Evolutionary conservation across 2,888 invertebrate genomes (phyloP).

Genomic region (Uloborus plumipes): DNA sequence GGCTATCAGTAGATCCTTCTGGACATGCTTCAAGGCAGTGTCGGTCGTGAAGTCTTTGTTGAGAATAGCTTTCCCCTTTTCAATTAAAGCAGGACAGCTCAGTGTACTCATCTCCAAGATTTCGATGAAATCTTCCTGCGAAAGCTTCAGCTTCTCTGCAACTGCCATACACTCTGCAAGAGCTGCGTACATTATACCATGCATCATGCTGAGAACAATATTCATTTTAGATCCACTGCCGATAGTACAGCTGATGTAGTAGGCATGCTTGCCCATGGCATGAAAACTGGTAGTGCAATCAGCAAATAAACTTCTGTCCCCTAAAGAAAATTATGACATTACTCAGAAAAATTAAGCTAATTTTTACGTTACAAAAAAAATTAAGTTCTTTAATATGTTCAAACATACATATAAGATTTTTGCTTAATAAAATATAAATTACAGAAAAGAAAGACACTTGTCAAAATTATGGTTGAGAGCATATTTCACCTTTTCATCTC

Average conservation of each 20-base stretch:
- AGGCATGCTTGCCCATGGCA: slow-evolving; percentile 93
- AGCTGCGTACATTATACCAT: slow-evolving; percentile 89
- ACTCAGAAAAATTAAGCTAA: too few relatives aligned
- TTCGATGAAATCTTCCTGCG: slow-evolving; percentile 89
- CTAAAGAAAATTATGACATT: slow-evolving; percentile 76
- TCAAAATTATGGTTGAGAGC: too few relatives aligned
- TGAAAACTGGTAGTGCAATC: slow-evolving; percentile 95
- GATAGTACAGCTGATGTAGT: slow-evolving; percentile 83
- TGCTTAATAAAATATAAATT: too few relatives aligned
- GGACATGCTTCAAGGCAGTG: slow-evolving; percentile 92
- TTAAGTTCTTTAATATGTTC: too few relatives aligned
- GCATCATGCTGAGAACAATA: slow-evolving; percentile 88
- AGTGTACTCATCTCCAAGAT: slow-evolving; percentile 87
- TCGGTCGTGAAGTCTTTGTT: not conserved
- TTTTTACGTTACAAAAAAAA: too few relatives aligned
- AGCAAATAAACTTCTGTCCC: slow-evolving; percentile 89
- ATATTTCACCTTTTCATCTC: too few relatives aligned
- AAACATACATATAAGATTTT: too few relatives aligned
- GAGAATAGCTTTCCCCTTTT: slow-evolving; percentile 27
- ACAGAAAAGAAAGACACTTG: too few relatives aligned
- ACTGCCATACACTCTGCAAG: slow-evolving; percentile 93
- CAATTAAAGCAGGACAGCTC: slow-evolving; percentile 74
- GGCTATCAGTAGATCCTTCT: slow-evolving; percentile 92
- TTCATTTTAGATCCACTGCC: slow-evolving; percentile 96
- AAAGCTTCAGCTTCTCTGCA: slow-evolving; percentile 91